Base-by-base conservation (phyloP, 2,113 vertebrate species). In the Stictonetta naevosa region DNA sequence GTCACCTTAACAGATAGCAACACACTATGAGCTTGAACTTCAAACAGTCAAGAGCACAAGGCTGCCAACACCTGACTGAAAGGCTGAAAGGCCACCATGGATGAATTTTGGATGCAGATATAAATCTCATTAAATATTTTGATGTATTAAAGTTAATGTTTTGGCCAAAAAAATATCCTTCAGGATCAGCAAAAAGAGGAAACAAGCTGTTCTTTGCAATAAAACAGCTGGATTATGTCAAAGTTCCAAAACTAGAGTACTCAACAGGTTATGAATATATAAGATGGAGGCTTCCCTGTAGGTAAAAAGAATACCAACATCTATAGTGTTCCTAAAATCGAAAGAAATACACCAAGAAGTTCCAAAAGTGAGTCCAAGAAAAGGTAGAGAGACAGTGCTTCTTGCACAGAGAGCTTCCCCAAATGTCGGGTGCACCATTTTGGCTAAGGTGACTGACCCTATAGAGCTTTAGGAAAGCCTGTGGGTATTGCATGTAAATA, bases 71-170 rank as follows among this genome's bases (percentile, higher is more conserved):
- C 22, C 80, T 88, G 64, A 81, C 91, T 92, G 64, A 92, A 95
- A 93, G 86, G 83, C 79, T 93, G 92, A 92, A 96, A 94, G 88
- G 83, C 91, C 83, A 96, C 50, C 68, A 74, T 0, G 1, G 60
- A 56, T 95, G 88, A 86, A 93, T 92, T 97, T 90, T 93, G 80
- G 80, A 94, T 86, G 76, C 79, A 96, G 88, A 78, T 83, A 86
- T 82, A 96, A 97, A 96, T 96, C 80, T 93, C 86, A 95, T 94
- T 94, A 95, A 90, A 95, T 26, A 22, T 94, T 96, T 71, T 93
- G 86, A 95, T 94, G 88, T 75, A 90, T 92, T 86, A 93, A 94
- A 94, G 52, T 17, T 88, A 95, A 96, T 83, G 63, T 93, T 95
- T 93, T 80, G 36, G 68, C 75, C 48, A 94, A 86, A 94, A 94